phyloP scores from a whole-genome alignment of 2,888 invertebrate species.

The Allolobophora icterica region DNA sequence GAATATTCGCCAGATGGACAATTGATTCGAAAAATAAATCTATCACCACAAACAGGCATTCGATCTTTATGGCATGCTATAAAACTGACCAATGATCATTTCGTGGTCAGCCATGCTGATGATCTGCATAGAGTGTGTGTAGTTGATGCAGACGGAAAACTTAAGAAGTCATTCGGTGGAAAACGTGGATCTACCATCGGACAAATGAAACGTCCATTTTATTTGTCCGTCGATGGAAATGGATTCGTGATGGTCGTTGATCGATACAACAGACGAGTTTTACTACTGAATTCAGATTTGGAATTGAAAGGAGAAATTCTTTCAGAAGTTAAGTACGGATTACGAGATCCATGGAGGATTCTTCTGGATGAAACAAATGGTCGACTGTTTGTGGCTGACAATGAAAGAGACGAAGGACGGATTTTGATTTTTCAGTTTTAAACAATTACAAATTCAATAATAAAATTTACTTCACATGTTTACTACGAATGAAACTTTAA shows the following conservation, averaged over 20 bases:
- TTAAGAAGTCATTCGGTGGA: background rate
- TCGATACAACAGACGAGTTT: background rate
- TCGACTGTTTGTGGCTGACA: background rate
- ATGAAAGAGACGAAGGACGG: too few relatives aligned
- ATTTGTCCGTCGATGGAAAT: background rate
- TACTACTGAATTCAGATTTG: background rate
- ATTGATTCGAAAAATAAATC: background rate
- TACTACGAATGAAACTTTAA: too few relatives aligned
- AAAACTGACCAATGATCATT: conserved; percentile 2
- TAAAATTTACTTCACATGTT: too few relatives aligned
- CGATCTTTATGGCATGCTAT: background rate
- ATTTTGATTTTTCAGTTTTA: too few relatives aligned
- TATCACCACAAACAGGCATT: background rate
- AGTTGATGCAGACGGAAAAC: background rate
- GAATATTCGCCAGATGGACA: background rate
- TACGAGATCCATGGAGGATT: background rate
- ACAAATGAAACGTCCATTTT: background rate
- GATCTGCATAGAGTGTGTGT: background rate
- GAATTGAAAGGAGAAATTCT: background rate
- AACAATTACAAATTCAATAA: too few relatives aligned
- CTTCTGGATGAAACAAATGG: background rate
- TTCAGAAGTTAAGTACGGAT: background rate
- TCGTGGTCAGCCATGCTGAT: background rate
- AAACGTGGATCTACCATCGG: background rate
- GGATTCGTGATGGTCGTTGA: background rate